A percentile compares a stretch with the other conserved stretches of the same genome.
Evolutionary conservation across 64 coral and sea anemone species (phyloP).

Genomic region (Pocillopora damicornis): DNA sequence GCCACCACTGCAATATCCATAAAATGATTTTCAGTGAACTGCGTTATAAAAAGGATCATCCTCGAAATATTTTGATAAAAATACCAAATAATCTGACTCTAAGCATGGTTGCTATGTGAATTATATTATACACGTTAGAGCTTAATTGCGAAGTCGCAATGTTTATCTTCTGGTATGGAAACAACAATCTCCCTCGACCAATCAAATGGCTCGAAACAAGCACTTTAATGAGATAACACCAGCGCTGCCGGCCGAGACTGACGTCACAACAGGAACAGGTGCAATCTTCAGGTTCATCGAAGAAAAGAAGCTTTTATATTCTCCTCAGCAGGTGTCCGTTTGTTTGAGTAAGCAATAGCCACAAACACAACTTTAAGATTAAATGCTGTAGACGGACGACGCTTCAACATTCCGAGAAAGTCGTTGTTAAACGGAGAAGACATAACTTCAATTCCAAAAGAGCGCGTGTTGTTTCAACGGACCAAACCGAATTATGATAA

Average conservation of each 20-base stretch:
- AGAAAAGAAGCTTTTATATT: not conserved
- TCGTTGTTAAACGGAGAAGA: not conserved
- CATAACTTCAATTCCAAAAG: too few relatives aligned
- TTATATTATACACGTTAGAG: not conserved
- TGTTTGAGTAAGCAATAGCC: slow-evolving; percentile 10
- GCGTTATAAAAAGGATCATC: not conserved
- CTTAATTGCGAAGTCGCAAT: not conserved
- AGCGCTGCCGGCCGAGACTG: not conserved
- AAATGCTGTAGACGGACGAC: not conserved
- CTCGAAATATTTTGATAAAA: slow-evolving; percentile 19
- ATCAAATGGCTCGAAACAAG: not conserved
- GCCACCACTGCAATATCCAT: not conserved
- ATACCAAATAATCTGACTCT: not conserved
- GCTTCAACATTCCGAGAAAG: not conserved
- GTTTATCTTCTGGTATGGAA: not conserved
- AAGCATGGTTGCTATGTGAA: slow-evolving; percentile 18
- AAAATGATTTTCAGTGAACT: not conserved
- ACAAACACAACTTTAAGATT: not conserved
- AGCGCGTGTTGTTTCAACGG: too few relatives aligned
- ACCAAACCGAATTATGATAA: too few relatives aligned
- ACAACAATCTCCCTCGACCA: not conserved
- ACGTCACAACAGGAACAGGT: slow-evolving; percentile 10
- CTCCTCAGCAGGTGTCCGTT: slow-evolving; percentile 12
- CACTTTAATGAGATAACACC: not conserved
- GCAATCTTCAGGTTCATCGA: not conserved